Conservation (phyloP, 1,140 invertebrate species). For the Teleogryllus occipitalis region DNA sequence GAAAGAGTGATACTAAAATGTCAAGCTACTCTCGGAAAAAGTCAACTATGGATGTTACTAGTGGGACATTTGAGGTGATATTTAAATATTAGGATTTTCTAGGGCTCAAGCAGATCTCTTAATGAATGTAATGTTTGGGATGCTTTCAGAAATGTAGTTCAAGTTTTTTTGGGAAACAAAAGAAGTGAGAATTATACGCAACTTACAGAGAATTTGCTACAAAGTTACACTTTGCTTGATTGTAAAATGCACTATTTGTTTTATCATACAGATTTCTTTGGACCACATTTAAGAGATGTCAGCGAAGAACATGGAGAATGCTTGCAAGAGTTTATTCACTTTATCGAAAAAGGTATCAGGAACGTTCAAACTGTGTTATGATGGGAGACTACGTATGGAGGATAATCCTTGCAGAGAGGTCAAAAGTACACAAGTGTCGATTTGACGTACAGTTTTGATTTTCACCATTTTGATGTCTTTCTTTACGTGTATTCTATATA, state of each 20-base stretch:
- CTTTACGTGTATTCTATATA: not conserved
- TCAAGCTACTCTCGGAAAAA: no score
- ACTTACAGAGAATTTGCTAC: not conserved
- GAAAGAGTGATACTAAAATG: no score
- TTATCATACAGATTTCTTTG: not conserved
- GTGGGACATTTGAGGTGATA: no score
- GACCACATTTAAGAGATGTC: not conserved
- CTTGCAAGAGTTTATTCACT: not conserved
- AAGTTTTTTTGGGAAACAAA: not conserved
- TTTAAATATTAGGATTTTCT: no score
- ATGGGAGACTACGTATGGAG: not conserved
- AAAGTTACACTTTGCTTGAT: not conserved
- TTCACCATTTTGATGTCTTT: not conserved
- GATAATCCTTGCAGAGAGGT: not conserved
- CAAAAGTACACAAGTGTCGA: not conserved
- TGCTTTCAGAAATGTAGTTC: not conserved
- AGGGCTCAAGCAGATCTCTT: no score
- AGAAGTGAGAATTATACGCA: no score
- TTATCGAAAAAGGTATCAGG: not conserved
- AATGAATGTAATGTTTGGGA: not conserved
- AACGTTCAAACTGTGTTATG: not conserved
- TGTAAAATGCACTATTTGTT: not conserved
- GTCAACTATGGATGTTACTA: no score
- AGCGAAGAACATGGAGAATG: not conserved
- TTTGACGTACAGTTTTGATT: not conserved